Conservation (phyloP, 1,140 invertebrate genomes). For the Marisa cornuarietis region DNA sequence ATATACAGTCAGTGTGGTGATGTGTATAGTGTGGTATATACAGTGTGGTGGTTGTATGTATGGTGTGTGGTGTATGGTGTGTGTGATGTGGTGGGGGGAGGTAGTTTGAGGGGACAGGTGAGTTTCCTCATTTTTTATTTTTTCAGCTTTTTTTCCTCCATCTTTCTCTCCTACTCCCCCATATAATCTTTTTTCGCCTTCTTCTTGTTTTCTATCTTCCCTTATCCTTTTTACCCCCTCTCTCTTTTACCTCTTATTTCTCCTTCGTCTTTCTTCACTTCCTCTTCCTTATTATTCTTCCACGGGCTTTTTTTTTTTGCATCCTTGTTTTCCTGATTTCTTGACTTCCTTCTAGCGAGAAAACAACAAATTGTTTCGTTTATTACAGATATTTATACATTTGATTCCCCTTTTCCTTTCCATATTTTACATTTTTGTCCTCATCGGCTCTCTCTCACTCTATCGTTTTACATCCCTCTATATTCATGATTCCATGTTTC, state of each 20-base stretch:
- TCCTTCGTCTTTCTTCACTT: background rate
- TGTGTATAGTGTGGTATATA: too few relatives aligned
- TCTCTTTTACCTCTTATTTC: background rate
- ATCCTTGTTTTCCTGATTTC: background rate
- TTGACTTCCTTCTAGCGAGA: background rate
- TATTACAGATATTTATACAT: background rate
- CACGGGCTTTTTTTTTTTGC: background rate
- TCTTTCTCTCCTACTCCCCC: background rate
- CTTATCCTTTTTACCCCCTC: background rate
- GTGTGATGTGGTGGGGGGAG: too few relatives aligned
- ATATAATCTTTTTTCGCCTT: background rate
- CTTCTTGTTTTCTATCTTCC: background rate
- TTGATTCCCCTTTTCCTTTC: background rate
- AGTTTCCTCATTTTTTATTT: background rate
- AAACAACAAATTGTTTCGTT: background rate
- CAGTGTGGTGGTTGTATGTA: too few relatives aligned
- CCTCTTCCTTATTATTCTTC: background rate
- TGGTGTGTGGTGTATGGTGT: too few relatives aligned
- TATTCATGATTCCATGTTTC: too few relatives aligned
- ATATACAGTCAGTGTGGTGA: too few relatives aligned
- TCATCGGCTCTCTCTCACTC: slow-evolving; percentile 3
- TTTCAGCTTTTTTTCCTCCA: background rate
- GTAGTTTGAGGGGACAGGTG: background rate
- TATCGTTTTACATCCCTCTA: background rate
- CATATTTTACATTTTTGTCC: background rate